Conservation (phyloP, 2,888 invertebrate genomes). For the Itoplectis maculator region DNA sequence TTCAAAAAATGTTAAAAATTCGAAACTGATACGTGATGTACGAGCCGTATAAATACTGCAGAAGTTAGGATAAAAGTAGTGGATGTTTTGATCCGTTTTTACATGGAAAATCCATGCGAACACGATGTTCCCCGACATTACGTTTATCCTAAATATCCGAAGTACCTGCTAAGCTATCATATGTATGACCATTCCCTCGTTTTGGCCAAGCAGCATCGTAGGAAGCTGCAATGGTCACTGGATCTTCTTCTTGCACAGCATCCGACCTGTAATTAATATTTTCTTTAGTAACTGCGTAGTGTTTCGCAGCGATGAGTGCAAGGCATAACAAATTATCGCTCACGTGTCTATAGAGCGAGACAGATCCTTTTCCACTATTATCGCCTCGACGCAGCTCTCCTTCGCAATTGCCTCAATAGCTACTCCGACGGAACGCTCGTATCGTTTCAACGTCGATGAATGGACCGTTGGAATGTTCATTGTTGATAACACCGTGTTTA, state of each 20-base stretch:
- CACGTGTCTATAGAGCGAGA: neutral
- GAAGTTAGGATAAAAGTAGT: too few species aligned
- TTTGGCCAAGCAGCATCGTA: conserved; percentile 25
- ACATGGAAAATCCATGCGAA: too few species aligned
- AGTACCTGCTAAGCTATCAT: conserved; percentile 27
- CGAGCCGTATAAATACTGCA: too few species aligned
- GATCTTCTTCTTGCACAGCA: neutral
- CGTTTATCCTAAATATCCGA: neutral
- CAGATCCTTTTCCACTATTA: conserved; percentile 14
- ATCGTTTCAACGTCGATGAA: conserved; percentile 8
- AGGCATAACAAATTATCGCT: neutral
- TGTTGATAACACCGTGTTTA: neutral
- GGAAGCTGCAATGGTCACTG: conserved; percentile 17
- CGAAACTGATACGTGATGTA: too few species aligned
- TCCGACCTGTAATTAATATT: conserved; percentile 5
- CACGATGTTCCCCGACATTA: too few species aligned
- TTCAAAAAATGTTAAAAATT: too few species aligned
- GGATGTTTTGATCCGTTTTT: too few species aligned
- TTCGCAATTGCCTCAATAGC: conserved; percentile 20
- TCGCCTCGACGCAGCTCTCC: conserved; percentile 7
- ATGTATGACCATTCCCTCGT: conserved; percentile 20
- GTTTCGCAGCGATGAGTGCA: neutral
- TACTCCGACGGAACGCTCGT: conserved; percentile 8
- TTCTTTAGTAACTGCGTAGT: neutral
- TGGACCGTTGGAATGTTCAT: conserved; percentile 28